These are phyloP conservation scores for Junco hyemalis DNA, from an alignment of 2,113 vertebrate species.

Conservation along the genomic window DNA sequence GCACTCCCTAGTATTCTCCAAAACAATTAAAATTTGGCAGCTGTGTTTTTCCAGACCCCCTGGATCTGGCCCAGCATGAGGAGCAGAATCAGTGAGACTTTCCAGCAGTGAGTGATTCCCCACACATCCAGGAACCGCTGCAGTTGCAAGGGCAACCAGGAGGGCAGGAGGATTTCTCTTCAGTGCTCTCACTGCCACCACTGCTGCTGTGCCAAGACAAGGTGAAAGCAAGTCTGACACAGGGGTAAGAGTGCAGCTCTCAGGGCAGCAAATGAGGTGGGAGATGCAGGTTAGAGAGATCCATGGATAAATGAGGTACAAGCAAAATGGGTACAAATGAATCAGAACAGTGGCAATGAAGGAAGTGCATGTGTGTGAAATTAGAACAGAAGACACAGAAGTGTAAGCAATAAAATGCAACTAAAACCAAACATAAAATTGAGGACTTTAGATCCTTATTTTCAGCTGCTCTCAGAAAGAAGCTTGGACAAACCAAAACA, in stretches of 20 bases:
- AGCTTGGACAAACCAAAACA: not conserved
- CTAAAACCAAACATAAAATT: not conserved
- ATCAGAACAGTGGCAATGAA: not conserved
- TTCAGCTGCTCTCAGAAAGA: not conserved
- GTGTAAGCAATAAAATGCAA: not conserved
- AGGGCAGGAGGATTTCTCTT: not conserved
- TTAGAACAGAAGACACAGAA: not conserved
- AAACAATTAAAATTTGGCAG: not conserved
- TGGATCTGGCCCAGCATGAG: not conserved
- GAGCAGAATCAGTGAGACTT: not conserved
- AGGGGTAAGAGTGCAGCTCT: not conserved
- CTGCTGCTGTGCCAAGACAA: not conserved
- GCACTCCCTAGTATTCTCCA: not conserved
- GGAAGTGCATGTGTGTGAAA: not conserved
- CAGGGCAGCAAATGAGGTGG: not conserved
- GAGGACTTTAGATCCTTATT: not conserved
- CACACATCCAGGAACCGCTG: not conserved
- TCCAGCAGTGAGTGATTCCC: not conserved
- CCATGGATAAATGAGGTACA: not conserved
- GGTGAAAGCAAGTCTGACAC: not conserved
- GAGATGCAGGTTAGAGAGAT: not conserved
- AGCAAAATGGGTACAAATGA: not conserved
- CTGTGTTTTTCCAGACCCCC: not conserved
- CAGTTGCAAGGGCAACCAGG: not conserved
- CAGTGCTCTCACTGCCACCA: not conserved